Evolutionary conservation across 2,113 vertebrate genomes (phyloP).

Genomic region (Cryptomyrus ogoouensis): DNA sequence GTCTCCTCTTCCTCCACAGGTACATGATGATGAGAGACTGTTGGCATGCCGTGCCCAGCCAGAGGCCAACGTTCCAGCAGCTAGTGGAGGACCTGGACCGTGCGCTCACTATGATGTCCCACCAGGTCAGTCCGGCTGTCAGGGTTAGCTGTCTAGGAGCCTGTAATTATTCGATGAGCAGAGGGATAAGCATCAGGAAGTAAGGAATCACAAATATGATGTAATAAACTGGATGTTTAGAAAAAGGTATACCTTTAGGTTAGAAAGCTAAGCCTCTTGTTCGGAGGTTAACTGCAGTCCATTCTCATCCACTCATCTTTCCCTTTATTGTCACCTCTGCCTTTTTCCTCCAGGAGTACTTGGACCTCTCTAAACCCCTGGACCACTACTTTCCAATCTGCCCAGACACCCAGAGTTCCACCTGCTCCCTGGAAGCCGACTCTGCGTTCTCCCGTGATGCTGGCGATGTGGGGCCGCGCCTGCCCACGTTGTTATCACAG

Average conservation of each 20-base stretch:
- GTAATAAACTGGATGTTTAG: background rate
- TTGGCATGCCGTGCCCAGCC: constrained; percentile 59
- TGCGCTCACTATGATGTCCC: constrained; percentile 76
- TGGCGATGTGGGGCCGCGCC: constrained; percentile 62
- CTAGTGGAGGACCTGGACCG: constrained; percentile 63
- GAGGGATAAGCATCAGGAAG: background rate
- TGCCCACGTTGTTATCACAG: constrained; percentile 55
- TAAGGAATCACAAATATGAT: background rate
- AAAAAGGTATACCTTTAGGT: background rate
- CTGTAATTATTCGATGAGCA: background rate
- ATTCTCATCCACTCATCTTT: background rate
- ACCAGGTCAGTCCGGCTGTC: constrained; percentile 66
- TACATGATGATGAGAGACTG: constrained; percentile 80
- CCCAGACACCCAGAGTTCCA: constrained; percentile 67
- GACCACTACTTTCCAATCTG: constrained; percentile 71
- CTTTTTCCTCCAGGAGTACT: constrained; percentile 70
- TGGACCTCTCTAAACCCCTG: constrained; percentile 75
- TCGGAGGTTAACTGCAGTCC: background rate
- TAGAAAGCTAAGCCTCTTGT: background rate
- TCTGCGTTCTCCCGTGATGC: constrained; percentile 59
- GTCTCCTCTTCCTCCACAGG: background rate
- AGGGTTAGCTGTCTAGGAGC: background rate
- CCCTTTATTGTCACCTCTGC: background rate
- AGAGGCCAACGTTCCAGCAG: background rate
- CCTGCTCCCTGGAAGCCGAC: constrained; percentile 71